Percentiles rank a stretch among this genome's conserved stretches.
These are phyloP conservation scores for Glyptemys insculpta DNA, from an alignment of 2,797 vertebrate species.

Conservation along the genomic window DNA sequence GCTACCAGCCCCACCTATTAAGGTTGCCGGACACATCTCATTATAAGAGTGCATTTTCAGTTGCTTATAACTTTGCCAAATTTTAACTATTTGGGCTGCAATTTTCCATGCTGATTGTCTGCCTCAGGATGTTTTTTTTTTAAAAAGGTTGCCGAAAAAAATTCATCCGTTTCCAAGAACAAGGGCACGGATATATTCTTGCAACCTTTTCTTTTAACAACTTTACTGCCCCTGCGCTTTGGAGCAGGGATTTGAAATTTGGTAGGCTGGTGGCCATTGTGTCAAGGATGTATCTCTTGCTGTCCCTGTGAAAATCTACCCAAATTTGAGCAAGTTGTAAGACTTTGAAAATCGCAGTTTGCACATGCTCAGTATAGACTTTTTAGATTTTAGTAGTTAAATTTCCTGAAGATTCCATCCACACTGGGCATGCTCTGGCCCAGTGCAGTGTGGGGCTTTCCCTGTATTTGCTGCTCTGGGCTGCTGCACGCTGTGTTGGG, in stretches of 20 bases:
- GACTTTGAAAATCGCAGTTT: conserved; percentile 19
- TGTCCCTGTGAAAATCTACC: neutral
- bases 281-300: neutral
- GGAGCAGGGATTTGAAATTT: neutral
- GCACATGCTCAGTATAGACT: neutral
- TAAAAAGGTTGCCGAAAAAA: neutral
- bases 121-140: neutral
- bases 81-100: neutral
- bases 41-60: neutral
- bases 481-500: conserved; percentile 17
- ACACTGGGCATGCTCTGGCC: neutral
- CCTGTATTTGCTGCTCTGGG: neutral
- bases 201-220: neutral
- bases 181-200: neutral
- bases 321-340: conserved; percentile 15
- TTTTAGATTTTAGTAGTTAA: conserved; percentile 17
- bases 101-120: neutral
- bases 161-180: neutral
- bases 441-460: neutral
- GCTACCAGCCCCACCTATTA: neutral
- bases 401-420: neutral
- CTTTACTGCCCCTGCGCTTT: neutral
- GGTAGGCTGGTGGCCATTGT: neutral
- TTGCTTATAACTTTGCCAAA: neutral
- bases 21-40: neutral